Evolutionary conservation across 2,888 invertebrate species (phyloP), one percentile per base, ranked within the genome.

Genomic region (Melieria crassipennis): DNA sequence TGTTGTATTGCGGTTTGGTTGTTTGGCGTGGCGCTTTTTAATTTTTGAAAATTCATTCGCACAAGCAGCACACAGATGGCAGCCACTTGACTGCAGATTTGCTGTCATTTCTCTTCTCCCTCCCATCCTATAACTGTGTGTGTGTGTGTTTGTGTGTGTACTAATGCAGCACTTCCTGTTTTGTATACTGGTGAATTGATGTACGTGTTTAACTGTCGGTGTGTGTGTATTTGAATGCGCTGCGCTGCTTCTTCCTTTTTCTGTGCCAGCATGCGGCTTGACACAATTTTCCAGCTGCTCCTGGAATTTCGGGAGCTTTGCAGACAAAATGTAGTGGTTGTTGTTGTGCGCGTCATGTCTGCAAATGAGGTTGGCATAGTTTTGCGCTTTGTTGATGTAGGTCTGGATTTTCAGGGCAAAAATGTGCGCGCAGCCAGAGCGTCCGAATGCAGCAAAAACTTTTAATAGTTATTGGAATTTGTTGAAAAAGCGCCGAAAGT

Each of bases 261-360:
- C 58, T 60, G 42, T 69, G 69, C 61, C 66, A 60, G 81, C 80
- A 79, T 77, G 79, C 79, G 80, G 81, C 80, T 81, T 83, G 83
- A 85, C 83, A 83, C 84, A 83, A 83, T 83, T 83, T 83, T 83
- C 79, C 84, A 84, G 78, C 77, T 81, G 82, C 83, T 83, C 79
- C 83, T 83, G 82, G 82, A 83, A 83, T 77, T 78, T 78, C 74
- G 75, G 75, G 75, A 75, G 79, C 75, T 80, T 77, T 79, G 79
- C 80, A 79, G 78, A 16, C 71, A 48, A 47, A 47, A 7, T 52
- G 16, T 46, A 7, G 52, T 68, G 52, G 52, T 62, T 65, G 71
- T 48, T 63, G 55, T 65, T 69, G 72, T 52, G 52, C 60, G 57
- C 65, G 68, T 62, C 13, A 46, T 55, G 47, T 64, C 73, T 71